phyloP scores from a whole-genome alignment of 2,113 vertebrate species.

The Prionailurus viverrinus region DNA sequence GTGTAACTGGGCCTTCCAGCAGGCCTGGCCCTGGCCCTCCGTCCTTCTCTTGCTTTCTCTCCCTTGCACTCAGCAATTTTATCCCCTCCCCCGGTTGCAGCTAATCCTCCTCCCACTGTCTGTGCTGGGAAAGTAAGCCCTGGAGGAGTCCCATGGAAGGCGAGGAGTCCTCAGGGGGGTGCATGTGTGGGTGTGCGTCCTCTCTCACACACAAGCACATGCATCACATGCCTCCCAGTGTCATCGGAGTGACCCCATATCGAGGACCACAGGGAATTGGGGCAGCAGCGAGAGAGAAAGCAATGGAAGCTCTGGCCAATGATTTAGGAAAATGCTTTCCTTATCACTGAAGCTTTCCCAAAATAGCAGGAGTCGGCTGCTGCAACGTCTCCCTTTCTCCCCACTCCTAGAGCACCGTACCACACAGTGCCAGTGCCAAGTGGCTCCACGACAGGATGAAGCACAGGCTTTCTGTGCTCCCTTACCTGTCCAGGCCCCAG shows the following conservation, averaged over 20 bases:
- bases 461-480: background rate
- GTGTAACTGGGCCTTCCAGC: background rate
- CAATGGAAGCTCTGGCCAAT: background rate
- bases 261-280: background rate
- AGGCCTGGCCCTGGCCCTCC: background rate
- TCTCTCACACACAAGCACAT: background rate
- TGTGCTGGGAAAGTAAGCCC: constrained; percentile 17
- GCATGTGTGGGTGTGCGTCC: background rate
- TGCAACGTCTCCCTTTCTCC: background rate
- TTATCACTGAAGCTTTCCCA: constrained; percentile 56
- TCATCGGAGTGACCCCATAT: background rate
- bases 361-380: constrained; percentile 66
- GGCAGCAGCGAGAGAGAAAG: background rate
- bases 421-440: background rate
- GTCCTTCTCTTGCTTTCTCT: background rate
- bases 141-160: background rate
- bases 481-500: background rate
- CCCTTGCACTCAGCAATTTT: background rate
- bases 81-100: background rate
- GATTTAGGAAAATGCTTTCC: constrained; percentile 58
- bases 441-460: background rate
- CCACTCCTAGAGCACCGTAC: background rate
- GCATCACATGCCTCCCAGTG: background rate
- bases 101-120: background rate
- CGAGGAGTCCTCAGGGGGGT: background rate